Evolutionary conservation across 2,113 vertebrate species (phyloP).

Genomic region (Silurus glanis): DNA sequence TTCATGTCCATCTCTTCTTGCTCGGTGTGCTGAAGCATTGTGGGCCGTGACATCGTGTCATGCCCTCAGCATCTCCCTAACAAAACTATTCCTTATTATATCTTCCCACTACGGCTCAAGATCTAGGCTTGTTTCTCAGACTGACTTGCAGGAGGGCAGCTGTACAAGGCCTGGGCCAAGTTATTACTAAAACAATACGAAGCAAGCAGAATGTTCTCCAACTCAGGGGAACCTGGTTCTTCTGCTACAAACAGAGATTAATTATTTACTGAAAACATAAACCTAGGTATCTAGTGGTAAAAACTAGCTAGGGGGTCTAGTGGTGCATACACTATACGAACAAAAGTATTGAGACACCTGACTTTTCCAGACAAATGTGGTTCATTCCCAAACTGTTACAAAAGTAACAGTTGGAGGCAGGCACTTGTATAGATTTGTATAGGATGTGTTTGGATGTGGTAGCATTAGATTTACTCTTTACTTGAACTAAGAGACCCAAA

Average conservation of each 20-base stretch:
- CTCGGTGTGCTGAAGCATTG: background rate
- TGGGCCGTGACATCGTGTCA: background rate
- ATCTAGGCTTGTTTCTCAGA: slow-evolving; percentile 2
- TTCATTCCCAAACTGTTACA: too few relatives aligned
- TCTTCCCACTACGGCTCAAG: slow-evolving; percentile 8
- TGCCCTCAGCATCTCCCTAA: slow-evolving; percentile 32
- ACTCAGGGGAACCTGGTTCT: background rate
- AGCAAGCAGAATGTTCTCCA: background rate
- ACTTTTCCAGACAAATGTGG: too few relatives aligned
- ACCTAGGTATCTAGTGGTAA: background rate
- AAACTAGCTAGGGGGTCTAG: background rate
- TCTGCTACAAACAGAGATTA: background rate
- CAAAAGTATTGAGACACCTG: too few relatives aligned
- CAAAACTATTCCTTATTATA: slow-evolving; percentile 26
- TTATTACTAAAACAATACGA: slow-evolving; percentile 30
- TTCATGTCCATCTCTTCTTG: background rate
- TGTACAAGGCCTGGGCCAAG: slow-evolving; percentile 25
- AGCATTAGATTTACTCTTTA: too few relatives aligned
- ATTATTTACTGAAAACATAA: slow-evolving; percentile 9
- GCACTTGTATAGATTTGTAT: too few relatives aligned
- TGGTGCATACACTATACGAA: background rate
- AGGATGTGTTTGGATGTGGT: too few relatives aligned
- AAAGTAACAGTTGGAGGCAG: too few relatives aligned
- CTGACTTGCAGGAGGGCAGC: slow-evolving; percentile 27
- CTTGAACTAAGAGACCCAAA: too few relatives aligned